Evolutionary conservation across 2,113 vertebrate genomes (phyloP).

Genomic region (Syrmaticus mikado): DNA sequence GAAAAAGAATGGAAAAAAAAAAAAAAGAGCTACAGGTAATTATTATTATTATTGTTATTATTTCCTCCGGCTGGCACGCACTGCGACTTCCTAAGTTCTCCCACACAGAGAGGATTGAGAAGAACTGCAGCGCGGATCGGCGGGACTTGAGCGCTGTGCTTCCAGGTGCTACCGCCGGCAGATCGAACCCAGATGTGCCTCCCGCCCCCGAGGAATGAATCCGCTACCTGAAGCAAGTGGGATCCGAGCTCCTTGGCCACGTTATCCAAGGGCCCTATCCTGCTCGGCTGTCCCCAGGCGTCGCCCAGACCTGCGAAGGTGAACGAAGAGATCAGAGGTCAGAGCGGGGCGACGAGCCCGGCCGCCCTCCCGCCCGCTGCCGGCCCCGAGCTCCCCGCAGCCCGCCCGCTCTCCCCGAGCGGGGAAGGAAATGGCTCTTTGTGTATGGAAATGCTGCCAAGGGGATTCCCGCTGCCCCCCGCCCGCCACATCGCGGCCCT

Average conservation of each 20-base stretch:
- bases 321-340: not conserved
- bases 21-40: not conserved
- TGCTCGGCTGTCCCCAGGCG: constrained; percentile 86
- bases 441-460: not conserved
- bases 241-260: constrained; percentile 94
- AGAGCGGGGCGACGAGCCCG: not conserved
- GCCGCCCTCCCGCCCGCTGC: too few species aligned
- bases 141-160: not conserved
- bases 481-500: not conserved
- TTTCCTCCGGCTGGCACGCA: not conserved
- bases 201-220: not conserved
- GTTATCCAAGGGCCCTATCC: constrained; percentile 86
- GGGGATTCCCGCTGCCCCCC: not conserved
- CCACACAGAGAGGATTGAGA: not conserved
- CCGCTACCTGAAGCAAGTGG: constrained; percentile 89
- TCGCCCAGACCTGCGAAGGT: constrained; percentile 86
- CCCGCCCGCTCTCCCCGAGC: not conserved
- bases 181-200: not conserved
- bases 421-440: not conserved
- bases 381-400: not conserved
- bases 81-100: not conserved
- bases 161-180: not conserved
- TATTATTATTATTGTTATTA: too few species aligned
- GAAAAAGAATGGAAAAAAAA: not conserved
- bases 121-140: not conserved